Evolutionary conservation across 2,888 invertebrate genomes (phyloP).

Genomic region (Agonopterix arenella): DNA sequence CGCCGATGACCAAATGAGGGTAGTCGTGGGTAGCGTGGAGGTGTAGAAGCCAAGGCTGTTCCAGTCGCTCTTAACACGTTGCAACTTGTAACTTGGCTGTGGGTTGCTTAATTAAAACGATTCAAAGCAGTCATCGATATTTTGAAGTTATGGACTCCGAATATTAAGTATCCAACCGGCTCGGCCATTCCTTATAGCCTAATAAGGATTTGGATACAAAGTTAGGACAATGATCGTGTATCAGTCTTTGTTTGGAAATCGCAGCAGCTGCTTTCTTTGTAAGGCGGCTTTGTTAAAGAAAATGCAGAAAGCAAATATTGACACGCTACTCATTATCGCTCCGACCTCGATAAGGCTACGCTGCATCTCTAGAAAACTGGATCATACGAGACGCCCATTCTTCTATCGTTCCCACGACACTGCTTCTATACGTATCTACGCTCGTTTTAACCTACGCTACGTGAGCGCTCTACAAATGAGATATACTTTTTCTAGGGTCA

Average conservation of each 20-base stretch:
- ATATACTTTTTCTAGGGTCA: conserved; percentile 44
- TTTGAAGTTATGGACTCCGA: conserved; percentile 17
- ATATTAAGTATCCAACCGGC: conserved; percentile 10
- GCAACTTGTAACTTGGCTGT: conserved; percentile 38
- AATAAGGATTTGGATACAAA: conserved; percentile 11
- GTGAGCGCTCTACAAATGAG: conserved; percentile 60
- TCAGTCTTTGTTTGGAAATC: conserved; percentile 13
- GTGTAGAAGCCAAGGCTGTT: conserved; percentile 71
- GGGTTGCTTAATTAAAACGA: conserved; percentile 66
- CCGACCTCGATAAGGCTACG: conserved; percentile 62
- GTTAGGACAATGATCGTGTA: too few relatives aligned
- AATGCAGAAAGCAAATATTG: conserved; percentile 57
- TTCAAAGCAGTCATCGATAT: conserved; percentile 45
- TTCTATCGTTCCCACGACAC: conserved; percentile 65
- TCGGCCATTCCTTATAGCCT: conserved; percentile 10
- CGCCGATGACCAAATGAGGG: conserved; percentile 73
- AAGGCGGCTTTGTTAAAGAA: conserved; percentile 10
- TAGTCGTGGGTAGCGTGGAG: conserved; percentile 71
- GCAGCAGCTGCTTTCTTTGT: conserved; percentile 9
- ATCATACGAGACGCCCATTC: conserved; percentile 58
- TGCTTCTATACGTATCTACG: conserved; percentile 42
- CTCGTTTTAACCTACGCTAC: conserved; percentile 55
- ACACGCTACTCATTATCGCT: conserved; percentile 57
- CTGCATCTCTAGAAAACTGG: conserved; percentile 67
- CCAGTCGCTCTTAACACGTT: conserved; percentile 63